Percentiles rank a stretch among this genome's conserved stretches.
Evolutionary conservation across 2,888 invertebrate genomes (phyloP).

Genomic region (Chironomus tentans): DNA sequence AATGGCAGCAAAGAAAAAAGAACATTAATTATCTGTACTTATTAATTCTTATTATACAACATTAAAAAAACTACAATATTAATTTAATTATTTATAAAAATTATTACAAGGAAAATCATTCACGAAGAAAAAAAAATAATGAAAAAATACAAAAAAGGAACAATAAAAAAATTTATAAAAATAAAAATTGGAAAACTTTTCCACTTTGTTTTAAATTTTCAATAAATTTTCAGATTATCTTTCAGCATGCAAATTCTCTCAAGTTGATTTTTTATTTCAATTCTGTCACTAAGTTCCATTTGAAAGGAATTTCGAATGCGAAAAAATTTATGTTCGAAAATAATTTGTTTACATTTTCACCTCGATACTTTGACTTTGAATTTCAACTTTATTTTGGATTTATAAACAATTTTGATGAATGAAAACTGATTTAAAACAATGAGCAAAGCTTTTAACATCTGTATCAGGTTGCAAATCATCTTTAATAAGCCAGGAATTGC

Average conservation of each 20-base stretch:
- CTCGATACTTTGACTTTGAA: too few relatives aligned
- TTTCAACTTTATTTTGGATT: too few relatives aligned
- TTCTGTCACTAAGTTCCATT: too few relatives aligned
- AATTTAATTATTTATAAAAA: slow-evolving; percentile 1
- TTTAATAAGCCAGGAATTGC: too few relatives aligned
- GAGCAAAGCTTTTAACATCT: too few relatives aligned
- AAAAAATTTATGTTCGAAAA: too few relatives aligned
- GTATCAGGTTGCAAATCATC: too few relatives aligned
- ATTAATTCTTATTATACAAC: slow-evolving; percentile 1
- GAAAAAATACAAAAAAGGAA: background rate
- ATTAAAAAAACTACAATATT: background rate
- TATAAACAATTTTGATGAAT: too few relatives aligned
- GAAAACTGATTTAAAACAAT: too few relatives aligned
- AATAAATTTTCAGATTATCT: background rate
- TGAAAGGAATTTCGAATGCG: background rate
- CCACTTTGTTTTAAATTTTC: background rate
- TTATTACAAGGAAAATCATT: background rate
- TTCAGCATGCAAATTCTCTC: background rate
- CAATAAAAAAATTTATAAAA: background rate
- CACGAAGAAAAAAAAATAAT: background rate
- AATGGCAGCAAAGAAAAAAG: background rate
- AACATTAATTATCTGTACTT: slow-evolving; percentile 3
- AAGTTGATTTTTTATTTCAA: background rate
- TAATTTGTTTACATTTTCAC: background rate
- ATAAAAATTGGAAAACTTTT: background rate